Base-by-base conservation (phyloP, 2,113 vertebrate genomes). In the Atractosteus spatula region DNA sequence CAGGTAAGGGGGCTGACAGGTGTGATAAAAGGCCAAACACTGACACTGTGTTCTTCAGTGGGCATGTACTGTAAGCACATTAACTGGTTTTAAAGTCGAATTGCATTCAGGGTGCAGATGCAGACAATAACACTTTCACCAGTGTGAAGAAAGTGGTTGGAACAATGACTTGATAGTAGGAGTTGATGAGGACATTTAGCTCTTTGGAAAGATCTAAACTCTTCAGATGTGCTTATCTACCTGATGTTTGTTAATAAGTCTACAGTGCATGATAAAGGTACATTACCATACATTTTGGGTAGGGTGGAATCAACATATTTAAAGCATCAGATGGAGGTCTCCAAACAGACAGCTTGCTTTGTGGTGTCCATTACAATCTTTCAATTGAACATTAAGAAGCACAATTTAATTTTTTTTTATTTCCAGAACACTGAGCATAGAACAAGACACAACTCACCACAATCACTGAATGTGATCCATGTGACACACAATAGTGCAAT, bases 1-100 rank as follows among this genome's bases (percentile, higher is more conserved):
- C 57, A 13, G 73, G 73, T 4, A 41, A 61, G 29, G 73, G 73
- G 55, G 68, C 68, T 12, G 73, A 75, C 55, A 17, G 12, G 73
- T 57, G 70, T 42, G 73, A 75, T n/a, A 68, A 68, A 41, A 68
- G 73, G 3, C 62, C 73, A 7, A 69, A 69, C 42, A 14, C 71
- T 5, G 74, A 75, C 43, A 71, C 55, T 14, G 69, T 75, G 55
- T 75, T 75, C 69, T 75, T 71, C 62, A 75, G 69, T 43, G 74
- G 74, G 66, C 69, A 75, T 5, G 74, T 29, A 29, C 29, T 29
- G 29, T 75, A 43, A 70, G 43, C 54, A 75, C 63, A 8, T 44
- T 12, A 54, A 75, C 16, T 12, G 74, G 74, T 14, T 54, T 71
- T 16, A 75, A 13, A 57, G 74, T 75, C 8, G 55, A 75, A 55